Base-by-base conservation (phyloP, 2,888 invertebrate genomes). In the Mantis religiosa region DNA sequence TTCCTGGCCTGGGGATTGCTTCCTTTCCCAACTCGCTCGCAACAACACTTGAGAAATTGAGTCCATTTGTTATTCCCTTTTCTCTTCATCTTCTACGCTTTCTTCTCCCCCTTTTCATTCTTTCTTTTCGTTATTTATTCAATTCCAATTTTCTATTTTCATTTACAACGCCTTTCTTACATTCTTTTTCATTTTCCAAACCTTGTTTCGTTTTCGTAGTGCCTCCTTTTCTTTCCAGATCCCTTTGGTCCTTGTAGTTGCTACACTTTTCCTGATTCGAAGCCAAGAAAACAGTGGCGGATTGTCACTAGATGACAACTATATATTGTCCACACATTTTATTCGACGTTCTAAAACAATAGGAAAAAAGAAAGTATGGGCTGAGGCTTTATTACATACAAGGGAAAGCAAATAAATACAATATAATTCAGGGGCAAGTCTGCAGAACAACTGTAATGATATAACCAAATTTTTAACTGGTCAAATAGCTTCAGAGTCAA, bases 71-170 rank as follows among this genome's bases (percentile, higher is more conserved):
- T 87, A 87, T 34, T 87, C 82, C 28, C 87, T 87, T 83, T 82
- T 89, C 85, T 88, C 85, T 85, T 71, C 87, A 86, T 71, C 86
- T 71, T 87, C 83, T 83, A 87, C 28, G 2, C 25, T 83, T 83
- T 83, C 89, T 83, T 87, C 81, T 71, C 71, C 28, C 83, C 28
- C 86, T 47, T 82, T 54, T 30, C 88, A n/a, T 82, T 27, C 82
- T 81, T 82, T 82, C 86, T 87, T 87, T 85, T 88, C 88, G 84
- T 89, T 89, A 86, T 87, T 89, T 89, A 88, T 88, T 89, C 87
- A 89, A 87, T 87, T 88, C 87, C 88, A 89, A 89, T 88, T 86
- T 89, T 88, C 89, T 82, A 85, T 83, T 88, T 88, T 87, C 86
- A 89, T 88, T 89, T 87, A 82, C 87, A 28, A 34, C 82, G 12